Conservation (phyloP, 2,113 vertebrate species). For the Heterocephalus glaber region DNA sequence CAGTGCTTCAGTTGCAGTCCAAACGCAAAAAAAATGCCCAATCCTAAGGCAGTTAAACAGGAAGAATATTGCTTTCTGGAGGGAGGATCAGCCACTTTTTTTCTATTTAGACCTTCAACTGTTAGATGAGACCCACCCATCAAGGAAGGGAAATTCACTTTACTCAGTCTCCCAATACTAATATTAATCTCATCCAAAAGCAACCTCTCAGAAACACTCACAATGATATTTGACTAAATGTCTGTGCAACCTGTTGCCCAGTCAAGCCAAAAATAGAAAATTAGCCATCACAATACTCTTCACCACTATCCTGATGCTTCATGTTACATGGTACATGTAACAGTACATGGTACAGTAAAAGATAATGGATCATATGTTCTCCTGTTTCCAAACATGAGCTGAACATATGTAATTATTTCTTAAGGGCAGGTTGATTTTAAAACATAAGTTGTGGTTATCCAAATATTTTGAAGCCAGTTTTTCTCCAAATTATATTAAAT, state of each 20-base stretch:
- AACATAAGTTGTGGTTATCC: neutral
- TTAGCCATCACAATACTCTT: neutral
- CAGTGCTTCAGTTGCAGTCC: neutral
- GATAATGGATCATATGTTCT: neutral
- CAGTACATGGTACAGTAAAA: neutral
- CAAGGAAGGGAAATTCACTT: neutral
- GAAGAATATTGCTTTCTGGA: neutral
- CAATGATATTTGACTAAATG: neutral
- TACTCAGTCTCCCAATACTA: neutral
- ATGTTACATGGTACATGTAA: neutral
- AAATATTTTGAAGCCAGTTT: constrained; percentile 43
- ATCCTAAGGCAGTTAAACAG: neutral
- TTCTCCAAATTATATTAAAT: constrained; percentile 58
- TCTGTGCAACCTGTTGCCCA: neutral
- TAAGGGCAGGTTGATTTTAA: neutral
- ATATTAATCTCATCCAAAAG: neutral
- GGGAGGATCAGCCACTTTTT: neutral
- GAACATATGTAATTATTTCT: neutral
- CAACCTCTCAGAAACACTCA: neutral
- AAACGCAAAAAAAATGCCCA: neutral
- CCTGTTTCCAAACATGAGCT: neutral
- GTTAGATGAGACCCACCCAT: neutral
- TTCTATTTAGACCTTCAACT: neutral
- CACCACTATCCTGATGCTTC: neutral
- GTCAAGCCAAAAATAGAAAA: neutral